Base-by-base conservation (phyloP, 2,797 vertebrate species). In the Xiphorhynchus erythropygius region DNA sequence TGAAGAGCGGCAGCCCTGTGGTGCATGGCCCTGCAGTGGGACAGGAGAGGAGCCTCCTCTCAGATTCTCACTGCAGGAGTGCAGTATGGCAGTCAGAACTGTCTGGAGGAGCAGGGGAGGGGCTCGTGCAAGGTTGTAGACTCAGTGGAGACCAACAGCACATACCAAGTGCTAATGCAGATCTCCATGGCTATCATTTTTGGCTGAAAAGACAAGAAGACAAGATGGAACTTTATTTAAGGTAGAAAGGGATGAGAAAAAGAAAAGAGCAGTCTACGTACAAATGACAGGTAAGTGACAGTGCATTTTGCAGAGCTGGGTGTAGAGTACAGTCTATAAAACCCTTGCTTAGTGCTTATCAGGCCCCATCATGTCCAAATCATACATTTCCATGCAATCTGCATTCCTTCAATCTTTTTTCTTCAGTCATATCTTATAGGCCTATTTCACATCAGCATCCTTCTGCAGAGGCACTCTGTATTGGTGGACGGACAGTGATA, bases 51-150 rank as follows among this genome's bases (percentile, higher is more conserved):
- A 77, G 13, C 12, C 1, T 4, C 7, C 8, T 21, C 11, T 1
- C 11, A 10, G 9, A 18, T 7, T 50, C 3, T 18, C 8, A 9
- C 64, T 21, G 28, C 27, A 33, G 53, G 7, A 49, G 15, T 32
- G 50, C 50, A 53, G 18, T 7, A 19, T 3, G 2, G 5, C 47
- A 59, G 25, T 18, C 44, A 75, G 28, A 68, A 41, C 23, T 41
- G 25, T 23, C 47, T 46, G 42, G 22, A 77, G 65, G 18, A 76
- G 16, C 7, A 39, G 17, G 28, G 79, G 37, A 30, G n/a, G 33
- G 41, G 22, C n/a, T 77, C 1, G 0, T 37, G 22, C 22, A 42
- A 1, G 1, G 11, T 1, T 55, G 27, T 35, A 33, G 17, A 7
- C 30, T 27, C 56, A 8, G 4, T 39, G 47, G 41, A 71, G 37